Evolutionary conservation across 2,113 vertebrate genomes (phyloP).

Genomic region (Chiloscyllium plagiosum): DNA sequence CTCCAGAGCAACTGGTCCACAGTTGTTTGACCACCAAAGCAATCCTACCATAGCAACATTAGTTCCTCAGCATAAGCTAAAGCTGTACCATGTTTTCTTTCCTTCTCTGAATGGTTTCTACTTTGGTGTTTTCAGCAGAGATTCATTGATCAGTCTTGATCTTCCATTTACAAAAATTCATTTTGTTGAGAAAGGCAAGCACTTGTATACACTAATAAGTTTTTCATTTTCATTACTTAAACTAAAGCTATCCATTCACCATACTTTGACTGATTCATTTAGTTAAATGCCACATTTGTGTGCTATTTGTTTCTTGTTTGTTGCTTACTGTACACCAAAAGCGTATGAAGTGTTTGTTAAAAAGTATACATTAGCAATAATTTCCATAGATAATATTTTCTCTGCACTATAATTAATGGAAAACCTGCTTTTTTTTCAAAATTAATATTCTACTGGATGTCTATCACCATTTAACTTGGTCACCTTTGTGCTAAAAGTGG

Average conservation of each 20-base stretch:
- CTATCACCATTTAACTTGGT: neutral
- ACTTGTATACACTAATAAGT: neutral
- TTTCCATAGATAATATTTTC: neutral
- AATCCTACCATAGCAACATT: neutral
- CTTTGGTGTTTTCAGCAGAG: neutral
- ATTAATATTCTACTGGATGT: neutral
- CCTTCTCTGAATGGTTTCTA: neutral
- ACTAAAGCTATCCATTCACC: neutral
- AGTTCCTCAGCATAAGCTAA: neutral
- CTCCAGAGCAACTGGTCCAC: neutral
- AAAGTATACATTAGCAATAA: neutral
- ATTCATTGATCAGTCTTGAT: neutral
- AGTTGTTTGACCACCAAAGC: neutral
- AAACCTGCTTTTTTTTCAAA: neutral
- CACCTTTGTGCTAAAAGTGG: neutral
- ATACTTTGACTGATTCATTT: neutral
- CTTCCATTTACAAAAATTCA: neutral
- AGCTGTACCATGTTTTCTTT: neutral
- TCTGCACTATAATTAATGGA: neutral
- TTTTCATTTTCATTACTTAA: neutral
- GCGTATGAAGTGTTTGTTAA: neutral
- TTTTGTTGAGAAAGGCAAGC: neutral
- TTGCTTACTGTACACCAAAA: neutral
- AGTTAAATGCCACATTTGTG: neutral
- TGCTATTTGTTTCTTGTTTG: neutral